Conservation (phyloP, 2,797 vertebrate species). For the Catamblyrhynchus diadema region DNA sequence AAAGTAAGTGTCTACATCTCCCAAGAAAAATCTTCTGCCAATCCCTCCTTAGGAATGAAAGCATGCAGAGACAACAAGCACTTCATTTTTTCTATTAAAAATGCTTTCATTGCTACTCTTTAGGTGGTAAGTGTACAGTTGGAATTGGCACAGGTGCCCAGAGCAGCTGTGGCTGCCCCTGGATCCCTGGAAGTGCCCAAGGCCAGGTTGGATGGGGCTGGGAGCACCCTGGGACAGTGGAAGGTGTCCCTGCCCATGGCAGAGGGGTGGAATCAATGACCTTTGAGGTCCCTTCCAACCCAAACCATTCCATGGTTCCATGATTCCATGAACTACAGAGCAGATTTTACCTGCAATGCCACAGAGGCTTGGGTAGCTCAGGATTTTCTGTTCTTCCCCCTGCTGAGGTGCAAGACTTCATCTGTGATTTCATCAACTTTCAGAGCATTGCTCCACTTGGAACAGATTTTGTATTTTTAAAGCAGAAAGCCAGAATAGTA, state of each 20-base stretch:
- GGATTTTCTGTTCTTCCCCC: neutral
- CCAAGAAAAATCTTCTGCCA: neutral
- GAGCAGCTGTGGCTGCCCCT: neutral
- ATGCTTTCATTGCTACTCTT: neutral
- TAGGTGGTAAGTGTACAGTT: neutral
- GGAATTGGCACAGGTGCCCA: neutral
- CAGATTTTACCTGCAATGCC: neutral
- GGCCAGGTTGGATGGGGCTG: accelerated
- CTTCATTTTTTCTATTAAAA: neutral
- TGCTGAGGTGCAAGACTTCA: neutral
- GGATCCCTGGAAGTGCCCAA: neutral
- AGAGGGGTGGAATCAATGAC: neutral
- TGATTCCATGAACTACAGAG: neutral
- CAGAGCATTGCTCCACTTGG: neutral
- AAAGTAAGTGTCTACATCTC: neutral
- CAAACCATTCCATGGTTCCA: neutral
- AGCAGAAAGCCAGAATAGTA: neutral
- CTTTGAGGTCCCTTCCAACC: neutral
- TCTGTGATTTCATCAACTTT: neutral
- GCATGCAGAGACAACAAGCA: accelerated
- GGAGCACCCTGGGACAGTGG: accelerated
- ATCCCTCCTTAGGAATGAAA: neutral
- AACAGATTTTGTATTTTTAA: neutral
- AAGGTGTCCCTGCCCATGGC: neutral
- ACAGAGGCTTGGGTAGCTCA: neutral